These are phyloP conservation scores for Plagodis pulveraria DNA, from an alignment of 2,888 invertebrate genomes.

Conservation along the genomic window DNA sequence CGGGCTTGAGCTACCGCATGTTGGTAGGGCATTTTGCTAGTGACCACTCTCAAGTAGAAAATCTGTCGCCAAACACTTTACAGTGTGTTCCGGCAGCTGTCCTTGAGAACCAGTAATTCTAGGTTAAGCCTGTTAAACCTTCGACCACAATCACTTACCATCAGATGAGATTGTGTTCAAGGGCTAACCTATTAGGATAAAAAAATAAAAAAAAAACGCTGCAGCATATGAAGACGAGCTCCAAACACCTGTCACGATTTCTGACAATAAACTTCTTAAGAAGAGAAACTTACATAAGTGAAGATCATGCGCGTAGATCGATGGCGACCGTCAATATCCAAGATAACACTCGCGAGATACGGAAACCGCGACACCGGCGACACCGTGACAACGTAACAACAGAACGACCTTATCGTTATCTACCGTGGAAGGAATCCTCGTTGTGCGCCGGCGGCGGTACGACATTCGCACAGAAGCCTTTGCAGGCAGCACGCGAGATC, in stretches of 20 bases:
- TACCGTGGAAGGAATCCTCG: constrained; percentile 75
- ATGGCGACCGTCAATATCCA: constrained; percentile 51
- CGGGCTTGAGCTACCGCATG: too few relatives aligned
- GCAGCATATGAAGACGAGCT: not conserved
- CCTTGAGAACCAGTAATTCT: too few relatives aligned
- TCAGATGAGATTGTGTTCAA: too few relatives aligned
- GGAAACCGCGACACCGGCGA: constrained; percentile 24
- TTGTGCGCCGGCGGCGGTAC: constrained; percentile 58
- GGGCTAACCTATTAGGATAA: too few relatives aligned
- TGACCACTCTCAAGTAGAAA: too few relatives aligned
- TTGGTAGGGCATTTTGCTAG: too few relatives aligned
- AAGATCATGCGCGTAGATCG: constrained; percentile 43
- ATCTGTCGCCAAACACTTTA: too few relatives aligned
- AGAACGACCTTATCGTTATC: constrained; percentile 75
- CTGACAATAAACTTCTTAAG: not conserved
- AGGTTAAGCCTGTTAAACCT: too few relatives aligned
- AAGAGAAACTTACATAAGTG: constrained; percentile 24
- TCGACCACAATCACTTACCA: too few relatives aligned
- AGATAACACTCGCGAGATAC: constrained; percentile 72
- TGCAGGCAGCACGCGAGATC: constrained; percentile 76
- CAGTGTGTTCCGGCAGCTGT: too few relatives aligned
- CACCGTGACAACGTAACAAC: constrained; percentile 31
- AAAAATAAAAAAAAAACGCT: too few relatives aligned
- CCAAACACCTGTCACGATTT: not conserved
- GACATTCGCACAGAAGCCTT: constrained; percentile 82